A percentile compares a stretch with the other conserved stretches of the same genome.
These are phyloP conservation scores for Frankliniella intonsa DNA, from an alignment of 2,888 invertebrate species.

Conservation along the genomic window DNA sequence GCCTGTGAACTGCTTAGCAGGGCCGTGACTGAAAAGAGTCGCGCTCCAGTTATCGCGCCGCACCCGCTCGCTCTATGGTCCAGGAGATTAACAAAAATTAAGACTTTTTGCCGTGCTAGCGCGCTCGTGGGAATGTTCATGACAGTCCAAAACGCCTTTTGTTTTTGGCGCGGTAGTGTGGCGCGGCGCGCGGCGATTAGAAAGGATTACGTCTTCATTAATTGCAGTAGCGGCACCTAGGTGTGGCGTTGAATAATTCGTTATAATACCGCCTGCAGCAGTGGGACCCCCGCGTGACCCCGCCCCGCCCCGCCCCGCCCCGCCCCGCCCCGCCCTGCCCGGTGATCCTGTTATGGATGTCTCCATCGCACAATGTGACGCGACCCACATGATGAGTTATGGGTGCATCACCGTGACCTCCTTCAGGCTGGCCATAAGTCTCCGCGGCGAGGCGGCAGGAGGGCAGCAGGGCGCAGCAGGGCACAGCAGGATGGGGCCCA, in stretches of 20 bases:
- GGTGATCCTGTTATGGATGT: constrained; percentile 26
- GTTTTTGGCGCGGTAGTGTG: no score
- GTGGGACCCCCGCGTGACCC: no score
- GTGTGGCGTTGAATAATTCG: constrained; percentile 14
- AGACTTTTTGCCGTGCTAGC: no score
- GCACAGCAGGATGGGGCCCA: not conserved
- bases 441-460: no score
- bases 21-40: not conserved
- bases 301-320: not conserved
- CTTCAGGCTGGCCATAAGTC: not conserved
- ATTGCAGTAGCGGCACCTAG: not conserved
- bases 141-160: no score
- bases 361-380: not conserved
- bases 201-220: constrained; percentile 27
- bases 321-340: not conserved
- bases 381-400: constrained; percentile 2
- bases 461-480: not conserved
- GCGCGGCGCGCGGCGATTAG: constrained; percentile 22
- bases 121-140: no score
- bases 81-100: no score
- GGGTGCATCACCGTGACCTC: constrained; percentile 4
- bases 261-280: not conserved
- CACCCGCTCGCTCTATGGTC: not conserved
- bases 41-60: not conserved
- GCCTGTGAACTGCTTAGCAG: no score